A percentile compares a stretch with the other conserved stretches of the same genome.
Conservation (phyloP, 1,140 invertebrate genomes). For the Arctopsyche grandis region DNA sequence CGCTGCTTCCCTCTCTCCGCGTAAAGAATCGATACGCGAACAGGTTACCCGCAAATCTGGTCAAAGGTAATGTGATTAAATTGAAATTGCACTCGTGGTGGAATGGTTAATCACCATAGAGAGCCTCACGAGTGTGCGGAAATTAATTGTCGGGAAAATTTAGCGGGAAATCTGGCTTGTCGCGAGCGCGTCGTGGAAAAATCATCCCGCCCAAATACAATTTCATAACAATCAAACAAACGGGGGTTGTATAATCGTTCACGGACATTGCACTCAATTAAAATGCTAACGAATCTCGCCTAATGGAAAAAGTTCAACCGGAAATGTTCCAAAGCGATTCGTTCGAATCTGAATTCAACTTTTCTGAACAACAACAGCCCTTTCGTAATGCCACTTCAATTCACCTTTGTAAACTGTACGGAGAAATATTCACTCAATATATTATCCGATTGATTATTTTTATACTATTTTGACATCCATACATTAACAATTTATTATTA, state of each 20-base stretch:
- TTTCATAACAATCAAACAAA: slow-evolving; percentile 4
- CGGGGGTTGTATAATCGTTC: neutral
- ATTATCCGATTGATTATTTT: no score
- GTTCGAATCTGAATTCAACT: neutral
- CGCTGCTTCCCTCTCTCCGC: no score
- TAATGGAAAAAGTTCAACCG: slow-evolving; percentile 41
- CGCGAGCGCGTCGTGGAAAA: no score
- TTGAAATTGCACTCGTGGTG: neutral
- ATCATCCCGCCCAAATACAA: neutral
- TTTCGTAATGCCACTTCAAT: slow-evolving; percentile 4
- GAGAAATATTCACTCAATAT: no score
- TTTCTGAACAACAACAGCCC: neutral
- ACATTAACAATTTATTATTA: no score
- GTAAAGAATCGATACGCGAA: slow-evolving; percentile 9
- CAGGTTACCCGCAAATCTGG: slow-evolving; percentile 8
- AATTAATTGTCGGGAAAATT: no score
- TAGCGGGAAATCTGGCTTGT: no score
- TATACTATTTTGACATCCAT: no score
- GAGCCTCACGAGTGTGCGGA: no score
- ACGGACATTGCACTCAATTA: slow-evolving; percentile 18
- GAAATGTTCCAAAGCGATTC: slow-evolving; percentile 12
- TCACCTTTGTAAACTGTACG: neutral
- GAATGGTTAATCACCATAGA: no score
- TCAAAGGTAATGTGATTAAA: slow-evolving; percentile 17
- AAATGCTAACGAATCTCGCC: slow-evolving; percentile 29